These are phyloP conservation scores for Mactromeris polynyma DNA, from an alignment of 2,888 invertebrate genomes.

Conservation along the genomic window DNA sequence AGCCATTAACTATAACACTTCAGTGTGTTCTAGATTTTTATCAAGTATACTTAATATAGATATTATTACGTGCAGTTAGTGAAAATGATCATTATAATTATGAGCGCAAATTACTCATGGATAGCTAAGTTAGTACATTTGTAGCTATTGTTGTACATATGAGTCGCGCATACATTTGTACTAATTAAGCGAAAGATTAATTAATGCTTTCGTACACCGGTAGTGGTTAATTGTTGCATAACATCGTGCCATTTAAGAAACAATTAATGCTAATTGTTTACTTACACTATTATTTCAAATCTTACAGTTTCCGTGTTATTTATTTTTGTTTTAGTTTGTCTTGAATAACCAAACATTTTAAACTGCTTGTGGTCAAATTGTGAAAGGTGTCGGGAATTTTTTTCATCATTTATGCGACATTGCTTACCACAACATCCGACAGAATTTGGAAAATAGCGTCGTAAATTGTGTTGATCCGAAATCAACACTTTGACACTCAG, in stretches of 20 bases:
- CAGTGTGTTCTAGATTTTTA: constrained; percentile 8
- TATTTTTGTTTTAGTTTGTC: not conserved
- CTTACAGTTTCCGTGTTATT: not conserved
- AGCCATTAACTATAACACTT: constrained; percentile 12
- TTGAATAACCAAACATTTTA: too few relatives aligned
- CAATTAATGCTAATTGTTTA: not conserved
- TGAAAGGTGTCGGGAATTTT: too few relatives aligned
- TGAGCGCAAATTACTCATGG: not conserved
- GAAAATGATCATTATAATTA: not conserved
- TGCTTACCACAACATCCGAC: too few relatives aligned
- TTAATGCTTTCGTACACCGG: not conserved
- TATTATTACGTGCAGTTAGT: not conserved
- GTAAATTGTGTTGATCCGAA: too few relatives aligned
- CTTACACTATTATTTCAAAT: not conserved
- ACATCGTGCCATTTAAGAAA: not conserved
- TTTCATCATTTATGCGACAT: too few relatives aligned
- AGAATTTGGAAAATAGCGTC: too few relatives aligned
- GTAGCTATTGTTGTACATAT: not conserved
- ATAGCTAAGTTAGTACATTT: not conserved
- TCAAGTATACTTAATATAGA: constrained; percentile 12
- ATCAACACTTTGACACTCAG: too few relatives aligned
- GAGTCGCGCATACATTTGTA: not conserved
- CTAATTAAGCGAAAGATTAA: not conserved
- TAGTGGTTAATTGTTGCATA: not conserved
- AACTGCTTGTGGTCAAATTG: too few relatives aligned